These are phyloP conservation scores for Drosophila varians DNA, from an alignment of 1,140 invertebrate genomes.

Conservation along the genomic window DNA sequence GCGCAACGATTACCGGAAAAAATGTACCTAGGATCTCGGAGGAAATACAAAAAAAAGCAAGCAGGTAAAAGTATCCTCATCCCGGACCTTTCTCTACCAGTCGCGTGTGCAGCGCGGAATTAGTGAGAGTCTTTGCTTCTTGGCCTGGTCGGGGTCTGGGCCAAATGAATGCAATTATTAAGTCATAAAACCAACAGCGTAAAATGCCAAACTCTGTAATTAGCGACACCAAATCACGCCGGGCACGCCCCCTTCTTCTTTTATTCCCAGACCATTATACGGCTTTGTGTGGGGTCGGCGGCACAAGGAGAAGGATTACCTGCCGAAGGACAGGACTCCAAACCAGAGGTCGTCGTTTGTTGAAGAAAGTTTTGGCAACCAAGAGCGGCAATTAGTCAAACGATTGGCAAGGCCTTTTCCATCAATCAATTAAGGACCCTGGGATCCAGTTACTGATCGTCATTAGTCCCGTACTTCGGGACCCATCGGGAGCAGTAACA, in stretches of 20 bases:
- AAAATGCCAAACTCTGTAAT: constrained; percentile 74
- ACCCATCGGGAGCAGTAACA: constrained; percentile 43
- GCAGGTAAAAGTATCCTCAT: constrained; percentile 22
- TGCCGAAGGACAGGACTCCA: constrained; percentile 5
- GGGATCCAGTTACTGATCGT: constrained; percentile 47
- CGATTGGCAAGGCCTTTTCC: constrained; percentile 65
- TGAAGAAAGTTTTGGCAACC: constrained; percentile 58
- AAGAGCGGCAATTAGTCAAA: constrained; percentile 68
- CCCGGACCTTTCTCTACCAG: constrained; percentile 28
- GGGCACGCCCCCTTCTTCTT: constrained; percentile 53
- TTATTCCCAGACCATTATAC: constrained; percentile 24
- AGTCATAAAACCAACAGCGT: constrained; percentile 72
- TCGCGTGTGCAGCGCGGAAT: constrained; percentile 13
- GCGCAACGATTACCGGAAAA: constrained; percentile 40
- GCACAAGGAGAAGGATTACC: constrained; percentile 34
- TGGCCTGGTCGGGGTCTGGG: constrained; percentile 27
- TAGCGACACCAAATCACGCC: constrained; percentile 79
- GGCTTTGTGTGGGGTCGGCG: constrained; percentile 64
- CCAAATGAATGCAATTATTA: constrained; percentile 75
- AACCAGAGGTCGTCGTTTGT: constrained; percentile 58
- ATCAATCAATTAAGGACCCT: constrained; percentile 53
- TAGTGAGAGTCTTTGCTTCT: constrained; percentile 14
- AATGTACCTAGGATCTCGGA: constrained; percentile 16
- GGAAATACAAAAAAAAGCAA: neutral
- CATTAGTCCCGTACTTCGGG: neutral